phyloP scores from a whole-genome alignment of 2,797 vertebrate genomes.

The Siniperca undulata region DNA sequence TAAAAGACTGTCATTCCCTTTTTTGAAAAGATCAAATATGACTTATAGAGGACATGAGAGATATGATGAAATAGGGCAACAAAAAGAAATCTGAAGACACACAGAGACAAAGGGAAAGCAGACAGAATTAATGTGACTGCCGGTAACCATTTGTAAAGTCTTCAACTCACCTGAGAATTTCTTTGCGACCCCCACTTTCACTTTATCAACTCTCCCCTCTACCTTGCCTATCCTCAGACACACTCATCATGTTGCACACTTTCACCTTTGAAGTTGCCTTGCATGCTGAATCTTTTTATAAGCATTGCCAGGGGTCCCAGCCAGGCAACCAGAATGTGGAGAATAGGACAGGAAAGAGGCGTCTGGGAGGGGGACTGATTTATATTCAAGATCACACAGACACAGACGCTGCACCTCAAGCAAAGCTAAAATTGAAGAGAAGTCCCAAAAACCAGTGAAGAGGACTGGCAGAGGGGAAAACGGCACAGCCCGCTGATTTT shows the following conservation, averaged over 20 bases:
- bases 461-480: slow-evolving; percentile 26
- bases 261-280: slow-evolving; percentile 81
- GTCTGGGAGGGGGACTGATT: slow-evolving; percentile 58
- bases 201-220: slow-evolving; percentile 38
- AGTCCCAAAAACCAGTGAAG: slow-evolving; percentile 48
- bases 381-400: slow-evolving; percentile 74
- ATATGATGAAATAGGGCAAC: slow-evolving; percentile 57
- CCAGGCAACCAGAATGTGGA: slow-evolving; percentile 58
- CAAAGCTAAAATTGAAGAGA: slow-evolving; percentile 61
- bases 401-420: slow-evolving; percentile 65
- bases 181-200: slow-evolving; percentile 39
- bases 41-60: slow-evolving; percentile 67
- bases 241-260: slow-evolving; percentile 63
- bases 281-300: slow-evolving; percentile 74
- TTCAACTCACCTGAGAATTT: slow-evolving; percentile 59
- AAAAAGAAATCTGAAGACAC: slow-evolving; percentile 39
- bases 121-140: slow-evolving; percentile 57
- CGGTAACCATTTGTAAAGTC: slow-evolving; percentile 62
- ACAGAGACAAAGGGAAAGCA: slow-evolving; percentile 54
- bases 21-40: slow-evolving; percentile 71
- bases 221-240: slow-evolving; percentile 32
- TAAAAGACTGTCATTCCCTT: slow-evolving; percentile 60
- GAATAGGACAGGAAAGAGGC: slow-evolving; percentile 61
- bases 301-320: slow-evolving; percentile 72
- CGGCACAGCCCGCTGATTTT: slow-evolving; percentile 30